Conservation (phyloP, 2,797 vertebrate species). For the Distichodus sexfasciatus region DNA sequence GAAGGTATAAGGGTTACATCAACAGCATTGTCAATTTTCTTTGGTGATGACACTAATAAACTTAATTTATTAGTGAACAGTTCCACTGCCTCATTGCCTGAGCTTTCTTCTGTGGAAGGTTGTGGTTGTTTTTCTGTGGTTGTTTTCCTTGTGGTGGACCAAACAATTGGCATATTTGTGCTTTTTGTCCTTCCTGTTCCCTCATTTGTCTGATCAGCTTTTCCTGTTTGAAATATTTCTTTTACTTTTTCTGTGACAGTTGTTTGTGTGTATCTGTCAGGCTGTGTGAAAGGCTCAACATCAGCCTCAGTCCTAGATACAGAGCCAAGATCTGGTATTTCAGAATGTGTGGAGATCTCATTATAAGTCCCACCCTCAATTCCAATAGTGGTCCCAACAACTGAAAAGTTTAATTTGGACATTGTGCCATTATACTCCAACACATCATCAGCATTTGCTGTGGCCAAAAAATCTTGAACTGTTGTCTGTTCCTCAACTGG, state of each 20-base stretch:
- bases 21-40: conserved; percentile 28
- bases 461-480: no score
- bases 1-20: background rate
- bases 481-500: no score
- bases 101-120: conserved; percentile 20
- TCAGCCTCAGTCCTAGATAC: background rate
- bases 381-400: no score
- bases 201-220: background rate
- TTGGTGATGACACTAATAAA: conserved; percentile 6
- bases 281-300: background rate
- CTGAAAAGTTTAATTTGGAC: background rate
- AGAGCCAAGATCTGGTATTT: background rate
- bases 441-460: background rate
- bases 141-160: background rate
- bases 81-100: conserved; percentile 10
- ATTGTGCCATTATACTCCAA: background rate
- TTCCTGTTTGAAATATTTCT: background rate
- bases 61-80: background rate
- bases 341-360: background rate
- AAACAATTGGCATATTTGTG: background rate
- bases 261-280: background rate
- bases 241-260: background rate
- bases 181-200: background rate
- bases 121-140: conserved; percentile 7
- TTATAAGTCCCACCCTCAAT: no score